These are phyloP conservation scores for Phortica okadai DNA, from an alignment of 2,888 invertebrate genomes.

Conservation along the genomic window DNA sequence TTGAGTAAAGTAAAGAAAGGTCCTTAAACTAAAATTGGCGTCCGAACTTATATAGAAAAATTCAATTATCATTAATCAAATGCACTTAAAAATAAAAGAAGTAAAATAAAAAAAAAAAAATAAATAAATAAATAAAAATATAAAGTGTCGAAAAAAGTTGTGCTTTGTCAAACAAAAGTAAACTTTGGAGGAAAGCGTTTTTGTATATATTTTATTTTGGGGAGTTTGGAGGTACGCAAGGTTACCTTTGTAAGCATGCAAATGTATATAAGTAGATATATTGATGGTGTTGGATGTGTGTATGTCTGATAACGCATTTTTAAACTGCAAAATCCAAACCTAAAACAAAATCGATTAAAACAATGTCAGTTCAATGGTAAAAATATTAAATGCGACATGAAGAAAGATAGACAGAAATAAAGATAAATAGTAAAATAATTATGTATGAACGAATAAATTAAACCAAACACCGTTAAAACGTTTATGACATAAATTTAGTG, in stretches of 20 bases:
- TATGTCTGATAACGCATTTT: background rate
- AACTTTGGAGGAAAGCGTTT: background rate
- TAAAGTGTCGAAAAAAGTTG: background rate
- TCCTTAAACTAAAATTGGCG: too few species aligned
- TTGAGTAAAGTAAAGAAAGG: background rate
- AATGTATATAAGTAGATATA: background rate
- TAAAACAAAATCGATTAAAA: slow-evolving; percentile 54
- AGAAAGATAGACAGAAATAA: slow-evolving; percentile 29
- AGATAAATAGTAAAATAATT: slow-evolving; percentile 16
- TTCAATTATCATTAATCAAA: too few species aligned
- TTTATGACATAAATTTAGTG: too few species aligned
- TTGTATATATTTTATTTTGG: background rate
- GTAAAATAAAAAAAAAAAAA: too few species aligned
- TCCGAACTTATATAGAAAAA: too few species aligned
- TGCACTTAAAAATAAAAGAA: too few species aligned
- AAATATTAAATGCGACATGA: slow-evolving; percentile 47
- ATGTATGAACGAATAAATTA: too few species aligned
- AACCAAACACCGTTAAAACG: too few species aligned
- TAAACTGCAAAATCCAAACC: slow-evolving; percentile 69
- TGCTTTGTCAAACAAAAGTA: background rate
- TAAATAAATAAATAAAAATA: too few species aligned
- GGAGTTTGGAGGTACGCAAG: background rate
- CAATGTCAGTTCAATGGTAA: slow-evolving; percentile 49
- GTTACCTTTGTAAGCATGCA: background rate
- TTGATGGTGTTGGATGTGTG: background rate